Evolutionary conservation across 2,113 vertebrate genomes (phyloP).

Genomic region (Coptodon bakossiorum): DNA sequence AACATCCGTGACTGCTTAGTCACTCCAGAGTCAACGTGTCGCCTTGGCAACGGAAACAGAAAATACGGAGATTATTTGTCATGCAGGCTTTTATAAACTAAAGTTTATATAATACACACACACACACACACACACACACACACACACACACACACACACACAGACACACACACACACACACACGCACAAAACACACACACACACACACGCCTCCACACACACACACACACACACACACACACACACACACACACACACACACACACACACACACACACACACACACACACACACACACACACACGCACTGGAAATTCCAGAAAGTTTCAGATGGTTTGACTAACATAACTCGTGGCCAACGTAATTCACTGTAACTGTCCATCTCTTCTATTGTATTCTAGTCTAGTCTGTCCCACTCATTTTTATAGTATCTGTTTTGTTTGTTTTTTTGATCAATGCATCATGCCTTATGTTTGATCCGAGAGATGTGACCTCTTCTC

Average conservation of each 20-base stretch:
- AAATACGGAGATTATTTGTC: background rate
- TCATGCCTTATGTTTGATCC: background rate
- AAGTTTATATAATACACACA: background rate
- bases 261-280: background rate
- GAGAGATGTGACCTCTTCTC: background rate
- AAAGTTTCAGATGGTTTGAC: background rate
- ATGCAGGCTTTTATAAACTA: background rate
- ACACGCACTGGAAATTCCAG: background rate
- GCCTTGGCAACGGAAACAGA: background rate
- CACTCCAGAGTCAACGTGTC: background rate
- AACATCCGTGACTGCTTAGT: too few species aligned
- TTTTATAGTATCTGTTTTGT: background rate
- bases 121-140: background rate
- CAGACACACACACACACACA: too few species aligned
- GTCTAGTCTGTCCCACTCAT: background rate
- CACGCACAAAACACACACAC: too few species aligned
- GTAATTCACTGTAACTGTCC: background rate
- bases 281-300: background rate
- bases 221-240: too few species aligned
- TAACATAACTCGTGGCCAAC: background rate
- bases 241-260: background rate
- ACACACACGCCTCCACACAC: too few species aligned
- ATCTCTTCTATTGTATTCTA: background rate
- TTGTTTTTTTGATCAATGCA: background rate
- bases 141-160: background rate